These are phyloP conservation scores for Drosophila hydei DNA, from an alignment of 1,140 invertebrate species.

Conservation along the genomic window DNA sequence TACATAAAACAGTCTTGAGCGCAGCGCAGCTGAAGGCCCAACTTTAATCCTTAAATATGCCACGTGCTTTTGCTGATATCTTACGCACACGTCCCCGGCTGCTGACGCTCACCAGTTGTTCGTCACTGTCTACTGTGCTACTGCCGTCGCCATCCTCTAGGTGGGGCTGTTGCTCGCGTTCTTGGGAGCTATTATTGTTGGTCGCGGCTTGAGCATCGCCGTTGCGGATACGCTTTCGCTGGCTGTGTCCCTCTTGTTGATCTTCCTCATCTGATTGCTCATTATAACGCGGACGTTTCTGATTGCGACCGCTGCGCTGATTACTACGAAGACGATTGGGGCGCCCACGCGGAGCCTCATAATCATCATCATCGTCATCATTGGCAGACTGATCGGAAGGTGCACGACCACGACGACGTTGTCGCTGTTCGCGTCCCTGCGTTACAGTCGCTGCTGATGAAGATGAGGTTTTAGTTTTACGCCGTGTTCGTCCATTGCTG, in stretches of 20 bases:
- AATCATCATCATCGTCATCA: conserved; percentile 75
- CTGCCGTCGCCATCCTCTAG: conserved; percentile 38
- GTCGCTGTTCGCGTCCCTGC: conserved; percentile 38
- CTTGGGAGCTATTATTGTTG: conserved; percentile 48
- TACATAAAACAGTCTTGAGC: conserved; percentile 77
- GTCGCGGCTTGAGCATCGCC: conserved; percentile 42
- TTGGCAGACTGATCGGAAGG: conserved; percentile 65
- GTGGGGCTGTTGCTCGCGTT: conserved; percentile 15
- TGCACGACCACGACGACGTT: conserved; percentile 46
- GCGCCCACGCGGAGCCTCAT: conserved; percentile 53
- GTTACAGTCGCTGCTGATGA: conserved; percentile 31
- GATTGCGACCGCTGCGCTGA: conserved; percentile 75
- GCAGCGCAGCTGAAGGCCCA: conserved; percentile 40
- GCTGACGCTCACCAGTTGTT: conserved; percentile 88
- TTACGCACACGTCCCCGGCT: conserved; percentile 93
- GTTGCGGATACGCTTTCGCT: conserved; percentile 53
- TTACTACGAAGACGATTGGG: conserved; percentile 39
- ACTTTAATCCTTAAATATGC: conserved; percentile 86
- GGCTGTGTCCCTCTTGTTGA: conserved; percentile 52
- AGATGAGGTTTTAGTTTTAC: conserved; percentile 54
- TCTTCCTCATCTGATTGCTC: conserved; percentile 87
- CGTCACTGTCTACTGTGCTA: conserved; percentile 81
- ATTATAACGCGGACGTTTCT: conserved; percentile 86
- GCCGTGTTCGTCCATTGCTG: conserved; percentile 52
- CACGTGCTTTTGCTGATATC: conserved; percentile 90